Base-by-base conservation (phyloP, 2,888 invertebrate genomes). In the Philhelius pedissequus region DNA sequence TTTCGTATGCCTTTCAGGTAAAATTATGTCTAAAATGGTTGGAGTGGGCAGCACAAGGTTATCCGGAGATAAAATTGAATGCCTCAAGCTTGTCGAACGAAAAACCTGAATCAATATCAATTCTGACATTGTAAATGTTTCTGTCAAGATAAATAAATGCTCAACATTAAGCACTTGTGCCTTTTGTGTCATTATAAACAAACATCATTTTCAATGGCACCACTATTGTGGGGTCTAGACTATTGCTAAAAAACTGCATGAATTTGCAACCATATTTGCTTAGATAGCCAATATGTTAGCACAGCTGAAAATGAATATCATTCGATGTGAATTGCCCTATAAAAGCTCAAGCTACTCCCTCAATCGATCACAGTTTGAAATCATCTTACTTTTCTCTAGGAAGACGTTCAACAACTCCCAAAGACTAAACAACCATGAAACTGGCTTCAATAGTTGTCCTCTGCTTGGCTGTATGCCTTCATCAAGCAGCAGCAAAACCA, bases 341-440 rank as follows among this genome's bases (percentile, higher is more conserved):
- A 83, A 74, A 83, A 79, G 52, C 64, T 5, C 25, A 1, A 11
- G 15, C 0, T 5, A 27, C n/a, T 0, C 5, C 20, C 13, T 2
- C 5, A 35, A 58, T 22, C 20, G 30, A 43, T 83, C 83, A 83
- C 79, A 83, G 79, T 75, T 64, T 50, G 68, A 78, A 52, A 66
- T 56, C 45, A 30, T 69, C 71, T 60, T 8, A 74, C 68, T 69
- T 62, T 58, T 48, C 58, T 64, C 18, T n/a, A 30, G 50, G 45
- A 54, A 68, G n/a, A n/a, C n/a, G 15, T 38, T 22, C 22, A 15
- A 32, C 3, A 45, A 9, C 18, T 22, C 13, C 22, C 18, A 4
- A 64, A 15, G 0, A 56, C 35, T n/a, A n/a, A n/a, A 50, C 22
- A 15, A 68, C 22, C 22, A 83, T 83, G 83, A 83, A 83, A 43